Evolutionary conservation across 2,888 invertebrate species (phyloP).

Genomic region (Chelonus formosanus): DNA sequence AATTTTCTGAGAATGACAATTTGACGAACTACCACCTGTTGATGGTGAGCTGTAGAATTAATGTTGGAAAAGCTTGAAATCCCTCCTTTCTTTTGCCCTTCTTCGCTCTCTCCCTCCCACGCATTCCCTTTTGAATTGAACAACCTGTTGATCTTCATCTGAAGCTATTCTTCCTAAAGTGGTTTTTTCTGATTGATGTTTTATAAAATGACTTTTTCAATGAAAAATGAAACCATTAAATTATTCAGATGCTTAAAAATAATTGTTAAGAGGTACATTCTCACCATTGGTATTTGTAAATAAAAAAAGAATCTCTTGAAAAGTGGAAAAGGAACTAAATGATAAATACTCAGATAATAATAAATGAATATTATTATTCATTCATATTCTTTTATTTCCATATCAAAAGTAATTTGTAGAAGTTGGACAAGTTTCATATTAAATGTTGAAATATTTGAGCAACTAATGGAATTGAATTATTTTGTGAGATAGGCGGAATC

Average conservation of each 20-base stretch:
- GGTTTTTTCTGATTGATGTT: not conserved
- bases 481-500: conserved; percentile 11
- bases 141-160: conserved; percentile 14
- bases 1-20: conserved; percentile 31
- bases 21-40: conserved; percentile 18
- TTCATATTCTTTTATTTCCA: too few species aligned
- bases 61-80: conserved; percentile 11
- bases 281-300: not conserved
- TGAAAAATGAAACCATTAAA: conserved; percentile 2
- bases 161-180: not conserved
- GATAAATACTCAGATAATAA: conserved; percentile 10
- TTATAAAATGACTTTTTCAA: not conserved
- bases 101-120: too few species aligned
- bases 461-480: too few species aligned
- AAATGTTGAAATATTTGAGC: too few species aligned
- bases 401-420: too few species aligned
- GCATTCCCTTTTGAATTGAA: not conserved
- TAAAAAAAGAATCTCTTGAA: too few species aligned
- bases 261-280: not conserved
- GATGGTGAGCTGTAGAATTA: conserved; percentile 9
- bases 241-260: not conserved
- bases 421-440: too few species aligned
- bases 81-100: too few species aligned
- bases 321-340: not conserved
- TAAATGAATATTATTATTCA: too few species aligned